A percentile compares a stretch with the other conserved stretches of the same genome.
phyloP scores from a whole-genome alignment of 2,888 invertebrate species.

The Cistogaster globosa region DNA sequence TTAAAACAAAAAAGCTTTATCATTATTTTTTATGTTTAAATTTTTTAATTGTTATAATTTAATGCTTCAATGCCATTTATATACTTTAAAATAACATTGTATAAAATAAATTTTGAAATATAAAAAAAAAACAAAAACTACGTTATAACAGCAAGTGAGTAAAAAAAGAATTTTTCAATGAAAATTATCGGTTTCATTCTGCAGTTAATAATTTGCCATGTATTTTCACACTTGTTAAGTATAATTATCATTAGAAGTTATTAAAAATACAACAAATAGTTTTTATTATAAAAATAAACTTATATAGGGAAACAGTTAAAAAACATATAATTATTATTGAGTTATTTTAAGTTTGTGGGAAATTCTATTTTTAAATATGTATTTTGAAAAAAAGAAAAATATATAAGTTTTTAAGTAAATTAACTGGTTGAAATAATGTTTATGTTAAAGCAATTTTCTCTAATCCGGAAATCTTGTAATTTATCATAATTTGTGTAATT shows the following conservation, averaged over 20 bases:
- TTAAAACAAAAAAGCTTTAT: too few species aligned
- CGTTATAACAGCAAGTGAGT: constrained; percentile 3
- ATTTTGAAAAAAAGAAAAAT: too few species aligned
- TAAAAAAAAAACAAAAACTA: neutral
- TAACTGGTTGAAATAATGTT: too few species aligned
- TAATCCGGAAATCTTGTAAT: too few species aligned
- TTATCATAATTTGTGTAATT: too few species aligned
- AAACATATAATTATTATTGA: neutral
- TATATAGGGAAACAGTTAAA: constrained; percentile 6
- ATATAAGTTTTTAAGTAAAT: too few species aligned
- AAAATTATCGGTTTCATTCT: constrained; percentile 66
- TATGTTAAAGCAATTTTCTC: too few species aligned
- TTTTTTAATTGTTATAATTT: constrained; percentile 56
- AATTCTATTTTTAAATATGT: too few species aligned
- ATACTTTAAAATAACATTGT: constrained; percentile 15
- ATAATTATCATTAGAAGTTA: constrained; percentile 55
- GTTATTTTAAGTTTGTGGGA: too few species aligned
- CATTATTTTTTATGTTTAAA: constrained; percentile 19
- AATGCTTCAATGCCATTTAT: constrained; percentile 61
- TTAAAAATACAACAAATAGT: constrained; percentile 14
- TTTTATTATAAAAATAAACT: constrained; percentile 23
- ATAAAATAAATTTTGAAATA: too few species aligned
- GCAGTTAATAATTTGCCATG: constrained; percentile 65
- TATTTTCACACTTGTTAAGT: constrained; percentile 69
- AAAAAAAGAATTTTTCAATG: constrained; percentile 26